These are phyloP conservation scores for Megaceryle alcyon DNA, from an alignment of 2,797 vertebrate genomes.

Conservation along the genomic window DNA sequence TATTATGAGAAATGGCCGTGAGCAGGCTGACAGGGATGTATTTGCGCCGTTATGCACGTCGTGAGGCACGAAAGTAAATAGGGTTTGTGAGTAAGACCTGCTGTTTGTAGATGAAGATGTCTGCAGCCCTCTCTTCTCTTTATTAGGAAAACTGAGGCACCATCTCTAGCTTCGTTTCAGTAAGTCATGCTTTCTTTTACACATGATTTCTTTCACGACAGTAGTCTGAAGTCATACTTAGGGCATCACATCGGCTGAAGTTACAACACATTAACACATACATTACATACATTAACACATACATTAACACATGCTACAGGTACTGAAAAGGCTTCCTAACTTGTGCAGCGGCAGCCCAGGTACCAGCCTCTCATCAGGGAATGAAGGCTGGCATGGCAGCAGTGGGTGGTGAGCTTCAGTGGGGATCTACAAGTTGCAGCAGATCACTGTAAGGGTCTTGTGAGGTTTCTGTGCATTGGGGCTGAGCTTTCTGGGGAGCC, in stretches of 20 bases:
- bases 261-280: background rate
- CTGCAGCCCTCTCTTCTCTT: background rate
- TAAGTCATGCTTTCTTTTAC: background rate
- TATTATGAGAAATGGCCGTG: background rate
- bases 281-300: too few relatives aligned
- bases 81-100: background rate
- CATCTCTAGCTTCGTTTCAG: background rate
- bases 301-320: rapidly evolving
- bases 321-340: background rate
- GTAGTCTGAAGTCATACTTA: background rate
- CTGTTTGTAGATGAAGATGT: background rate
- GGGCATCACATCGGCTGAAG: background rate
- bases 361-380: background rate
- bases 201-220: background rate
- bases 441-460: background rate
- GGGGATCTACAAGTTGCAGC: background rate
- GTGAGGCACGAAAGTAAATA: background rate
- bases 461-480: background rate
- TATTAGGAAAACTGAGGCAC: background rate
- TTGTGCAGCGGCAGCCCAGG: background rate
- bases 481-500: background rate
- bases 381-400: background rate
- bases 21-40: background rate
- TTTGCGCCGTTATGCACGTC: background rate
- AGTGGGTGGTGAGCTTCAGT: background rate